A percentile compares a stretch with the other conserved stretches of the same genome.
These are phyloP conservation scores for Meiosimyza decipiens DNA, from an alignment of 2,888 invertebrate genomes.

Conservation along the genomic window DNA sequence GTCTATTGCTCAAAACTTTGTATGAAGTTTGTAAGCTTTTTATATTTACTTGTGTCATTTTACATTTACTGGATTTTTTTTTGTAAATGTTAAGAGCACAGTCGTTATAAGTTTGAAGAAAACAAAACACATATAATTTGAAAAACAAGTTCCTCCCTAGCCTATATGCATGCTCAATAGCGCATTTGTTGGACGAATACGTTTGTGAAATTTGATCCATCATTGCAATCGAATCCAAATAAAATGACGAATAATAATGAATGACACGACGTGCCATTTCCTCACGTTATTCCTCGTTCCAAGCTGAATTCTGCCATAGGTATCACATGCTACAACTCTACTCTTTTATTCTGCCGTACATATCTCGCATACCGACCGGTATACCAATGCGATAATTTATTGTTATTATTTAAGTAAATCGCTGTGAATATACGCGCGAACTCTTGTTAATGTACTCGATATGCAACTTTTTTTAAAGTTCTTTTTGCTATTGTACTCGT, in stretches of 20 bases:
- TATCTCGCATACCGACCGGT: not conserved
- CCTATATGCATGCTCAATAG: slow-evolving; percentile 21
- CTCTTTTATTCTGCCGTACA: not conserved
- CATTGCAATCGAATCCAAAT: slow-evolving; percentile 29
- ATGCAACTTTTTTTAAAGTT: not conserved
- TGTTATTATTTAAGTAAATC: slow-evolving; percentile 13
- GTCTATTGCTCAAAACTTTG: no score
- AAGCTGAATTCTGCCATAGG: not conserved
- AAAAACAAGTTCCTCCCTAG: no score
- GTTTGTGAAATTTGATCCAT: slow-evolving; percentile 23
- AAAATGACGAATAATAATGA: slow-evolving; percentile 32
- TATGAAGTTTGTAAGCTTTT: no score
- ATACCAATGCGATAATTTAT: not conserved
- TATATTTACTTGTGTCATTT: no score
- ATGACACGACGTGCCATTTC: slow-evolving; percentile 18
- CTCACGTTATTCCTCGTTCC: not conserved
- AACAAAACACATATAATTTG: no score
- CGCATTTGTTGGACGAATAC: slow-evolving; percentile 35
- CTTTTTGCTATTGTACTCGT: slow-evolving; percentile 1
- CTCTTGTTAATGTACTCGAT: not conserved
- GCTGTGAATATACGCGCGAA: not conserved
- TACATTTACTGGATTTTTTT: no score
- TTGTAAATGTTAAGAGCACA: no score
- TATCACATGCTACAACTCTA: not conserved
- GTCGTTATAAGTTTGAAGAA: no score